phyloP scores from a whole-genome alignment of 2,797 vertebrate species.

The Danio kyathit region DNA sequence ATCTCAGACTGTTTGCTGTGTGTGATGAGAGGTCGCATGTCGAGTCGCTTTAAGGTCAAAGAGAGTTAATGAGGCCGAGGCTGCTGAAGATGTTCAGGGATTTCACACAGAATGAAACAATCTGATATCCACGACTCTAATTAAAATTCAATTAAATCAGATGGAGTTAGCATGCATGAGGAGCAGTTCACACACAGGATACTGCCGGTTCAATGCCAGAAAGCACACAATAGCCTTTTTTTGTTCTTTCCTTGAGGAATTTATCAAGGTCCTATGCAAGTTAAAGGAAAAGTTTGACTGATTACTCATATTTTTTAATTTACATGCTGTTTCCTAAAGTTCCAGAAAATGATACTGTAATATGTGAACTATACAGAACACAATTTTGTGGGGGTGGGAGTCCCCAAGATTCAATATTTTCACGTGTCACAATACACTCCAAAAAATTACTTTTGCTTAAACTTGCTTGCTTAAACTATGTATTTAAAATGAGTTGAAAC shows the following conservation, averaged over 20 bases:
- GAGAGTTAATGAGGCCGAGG: slow-evolving; percentile 49
- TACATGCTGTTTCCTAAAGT: not conserved
- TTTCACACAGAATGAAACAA: slow-evolving; percentile 42
- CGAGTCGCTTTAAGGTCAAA: slow-evolving; percentile 34
- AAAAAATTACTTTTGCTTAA: too few species aligned
- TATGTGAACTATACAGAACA: too few species aligned
- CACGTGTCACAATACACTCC: too few species aligned
- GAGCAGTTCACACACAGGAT: not conserved
- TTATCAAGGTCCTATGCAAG: slow-evolving; percentile 4
- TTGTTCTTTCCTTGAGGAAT: not conserved
- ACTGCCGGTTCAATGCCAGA: not conserved
- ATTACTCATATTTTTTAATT: not conserved
- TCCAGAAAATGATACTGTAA: too few species aligned
- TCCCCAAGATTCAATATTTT: too few species aligned
- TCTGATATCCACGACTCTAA: slow-evolving; percentile 27
- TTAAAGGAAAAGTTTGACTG: not conserved
- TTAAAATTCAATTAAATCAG: slow-evolving; percentile 50
- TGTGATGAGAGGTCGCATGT: slow-evolving; percentile 38
- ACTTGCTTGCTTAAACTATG: too few species aligned
- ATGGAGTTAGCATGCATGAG: slow-evolving; percentile 20
- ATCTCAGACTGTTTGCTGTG: slow-evolving; percentile 34
- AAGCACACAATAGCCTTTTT: not conserved
- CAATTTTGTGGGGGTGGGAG: too few species aligned
- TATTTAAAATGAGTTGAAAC: too few species aligned
- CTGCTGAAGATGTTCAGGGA: slow-evolving; percentile 29